Evolutionary conservation across 2,888 invertebrate genomes (phyloP), one percentile per base, ranked within the genome.

Genomic region (Apantesis nais): DNA sequence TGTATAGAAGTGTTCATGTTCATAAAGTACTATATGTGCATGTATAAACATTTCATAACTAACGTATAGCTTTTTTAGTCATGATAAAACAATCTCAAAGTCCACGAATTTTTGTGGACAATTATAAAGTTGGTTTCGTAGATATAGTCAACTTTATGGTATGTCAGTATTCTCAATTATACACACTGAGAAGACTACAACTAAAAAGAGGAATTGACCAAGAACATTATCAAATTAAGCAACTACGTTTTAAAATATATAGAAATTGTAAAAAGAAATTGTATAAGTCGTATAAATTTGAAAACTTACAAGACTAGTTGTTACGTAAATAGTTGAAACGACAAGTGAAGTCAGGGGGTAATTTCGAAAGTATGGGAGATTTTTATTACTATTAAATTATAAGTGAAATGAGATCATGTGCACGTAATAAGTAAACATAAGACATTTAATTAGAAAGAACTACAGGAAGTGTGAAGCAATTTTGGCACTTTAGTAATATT

Each of bases 401-500:
- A 68, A 72, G 61, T 52, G 39, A 41, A 72, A 72, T 68, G 61
- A 65, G 71, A 72, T 72, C 68, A 72, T 60, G 61, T 67, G 63
- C 44, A 64, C 63, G 58, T 67, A 67, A 64, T 37, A 29, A 52
- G 44, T 31, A 39, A 66, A 66, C 39, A 66, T 62, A 58, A 70
- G 58, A 29, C 12, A 22, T 66, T 62, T 31, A 25, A 63, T 60
- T 44, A 44, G 41, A 65, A 65, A 48, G 12, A 52, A 12, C 2
- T 34, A 16, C 52, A 65, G 65, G 66, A 39, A 66, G 25, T 39
- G 58, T 58, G 44, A 16, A 16, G 58, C 8, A 29, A 58, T 29
- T 58, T 58, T 29, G 8, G 2, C 29, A 0, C 16, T 14, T 8
- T 29, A 29, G 2, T 3, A 16, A 16, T 58, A 58, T 58, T 29